Conservation (phyloP, 2,888 invertebrate species). For the Nomada fabriciana region DNA sequence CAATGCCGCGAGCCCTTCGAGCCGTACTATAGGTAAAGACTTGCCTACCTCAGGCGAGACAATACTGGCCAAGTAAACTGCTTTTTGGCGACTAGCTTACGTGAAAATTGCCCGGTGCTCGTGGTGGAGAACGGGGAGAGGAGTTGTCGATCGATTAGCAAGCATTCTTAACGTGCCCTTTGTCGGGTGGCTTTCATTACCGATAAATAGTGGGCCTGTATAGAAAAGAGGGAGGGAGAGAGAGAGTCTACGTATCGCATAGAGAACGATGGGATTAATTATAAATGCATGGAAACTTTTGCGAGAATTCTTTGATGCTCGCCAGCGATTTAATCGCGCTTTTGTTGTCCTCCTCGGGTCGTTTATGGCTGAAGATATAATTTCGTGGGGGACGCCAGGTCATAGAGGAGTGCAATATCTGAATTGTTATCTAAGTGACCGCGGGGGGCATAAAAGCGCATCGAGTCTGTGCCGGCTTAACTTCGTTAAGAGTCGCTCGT, state of each 20-base stretch:
- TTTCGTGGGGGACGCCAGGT: neutral
- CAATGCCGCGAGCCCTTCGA: conserved; percentile 35
- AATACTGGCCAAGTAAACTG: conserved; percentile 13
- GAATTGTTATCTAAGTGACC: conserved; percentile 28
- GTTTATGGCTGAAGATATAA: conserved; percentile 1
- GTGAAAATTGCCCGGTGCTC: no score
- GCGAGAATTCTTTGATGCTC: neutral
- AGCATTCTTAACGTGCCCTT: no score
- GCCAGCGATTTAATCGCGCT: conserved; percentile 13
- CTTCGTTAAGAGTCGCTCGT: neutral
- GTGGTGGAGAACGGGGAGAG: no score
- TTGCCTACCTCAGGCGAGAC: neutral
- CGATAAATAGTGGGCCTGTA: no score
- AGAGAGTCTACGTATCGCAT: no score
- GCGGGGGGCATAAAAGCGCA: conserved; percentile 15
- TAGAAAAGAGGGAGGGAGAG: no score
- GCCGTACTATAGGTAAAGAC: neutral
- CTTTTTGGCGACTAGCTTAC: neutral
- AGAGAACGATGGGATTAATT: conserved; percentile 1
- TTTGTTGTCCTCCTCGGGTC: neutral
- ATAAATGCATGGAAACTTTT: conserved; percentile 26
- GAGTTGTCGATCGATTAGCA: neutral
- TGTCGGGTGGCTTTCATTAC: no score
- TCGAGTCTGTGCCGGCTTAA: conserved; percentile 9
- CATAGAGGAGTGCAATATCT: neutral